These are phyloP conservation scores for Mus musculus DNA, from an alignment of 2,113 vertebrate species.

Conservation along the genomic window GRCm39 chr11:84908001-84908500, in stretches of 20 bases:
- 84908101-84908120: neutral
- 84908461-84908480: slow-evolving; percentile 98
- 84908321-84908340: neutral
- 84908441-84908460: slow-evolving; percentile 92
- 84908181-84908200: no score
- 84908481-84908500: slow-evolving; percentile 96
- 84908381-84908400: slow-evolving; percentile 46
- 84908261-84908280: no score
- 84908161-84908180: no score
- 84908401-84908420: slow-evolving; percentile 51
- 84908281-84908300: neutral
- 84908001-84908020: neutral
- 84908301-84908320: neutral
- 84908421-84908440: neutral
- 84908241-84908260: no score
- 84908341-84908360: neutral
- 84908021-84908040: neutral
- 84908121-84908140: no score
- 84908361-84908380: slow-evolving; percentile 15
- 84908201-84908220: no score
- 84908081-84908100: neutral
- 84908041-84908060: neutral
- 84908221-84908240: no score
- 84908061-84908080: neutral
- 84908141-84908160: no score